Base-by-base conservation (phyloP, 2,797 vertebrate species). In the Myotis vivesi region DNA sequence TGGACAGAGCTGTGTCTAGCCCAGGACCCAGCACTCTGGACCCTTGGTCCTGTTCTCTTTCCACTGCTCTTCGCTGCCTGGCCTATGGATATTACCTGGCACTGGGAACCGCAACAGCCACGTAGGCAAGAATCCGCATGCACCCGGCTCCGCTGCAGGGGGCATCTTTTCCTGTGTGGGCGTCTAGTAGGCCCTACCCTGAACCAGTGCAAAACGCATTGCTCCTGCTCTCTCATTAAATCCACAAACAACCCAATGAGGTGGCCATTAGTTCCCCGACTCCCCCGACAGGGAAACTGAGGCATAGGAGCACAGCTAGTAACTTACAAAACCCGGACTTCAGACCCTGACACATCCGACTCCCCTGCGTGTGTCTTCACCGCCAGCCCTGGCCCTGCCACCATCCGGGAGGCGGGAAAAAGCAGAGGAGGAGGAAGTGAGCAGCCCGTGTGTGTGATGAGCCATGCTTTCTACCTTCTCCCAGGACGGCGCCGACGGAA, bases 391-490 rank as follows among this genome's bases (percentile, higher is more conserved):
- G 59, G 23, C 79, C 33, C 11, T 6, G 30, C 77, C 10, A 6
- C 55, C 0, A 0, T 66, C 73, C 36, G 23, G 49, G 69, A 94
- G 93, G 68, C 88, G 92, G 80, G 93, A 89, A 90, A 75, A 64
- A 30, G 80, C 77, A n/a, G 86, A 83, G 77, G 75, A 66, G 55
- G 59, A 94, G 92, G 96, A 93, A 92, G 88, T 46, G 94, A 91
- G 73, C 28, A 23, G 95, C 81, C 88, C 0, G 4, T 68, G 77
- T 51, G 68, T 71, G 5, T 12, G 59, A 83, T 89, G 88, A 97
- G 92, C 96, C 91, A 82, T 41, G 62, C 83, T 89, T 91, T 95
- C 84, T 92, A 82, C 96, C 96, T 96, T 94, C 79, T 93, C 94
- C 25, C 38, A 97, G 91, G 87, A 92, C 9, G 2, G 69, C 2